Evolutionary conservation across 2,113 vertebrate genomes (phyloP), one percentile per base, ranked within the genome.

Genomic region (Alces alces): DNA sequence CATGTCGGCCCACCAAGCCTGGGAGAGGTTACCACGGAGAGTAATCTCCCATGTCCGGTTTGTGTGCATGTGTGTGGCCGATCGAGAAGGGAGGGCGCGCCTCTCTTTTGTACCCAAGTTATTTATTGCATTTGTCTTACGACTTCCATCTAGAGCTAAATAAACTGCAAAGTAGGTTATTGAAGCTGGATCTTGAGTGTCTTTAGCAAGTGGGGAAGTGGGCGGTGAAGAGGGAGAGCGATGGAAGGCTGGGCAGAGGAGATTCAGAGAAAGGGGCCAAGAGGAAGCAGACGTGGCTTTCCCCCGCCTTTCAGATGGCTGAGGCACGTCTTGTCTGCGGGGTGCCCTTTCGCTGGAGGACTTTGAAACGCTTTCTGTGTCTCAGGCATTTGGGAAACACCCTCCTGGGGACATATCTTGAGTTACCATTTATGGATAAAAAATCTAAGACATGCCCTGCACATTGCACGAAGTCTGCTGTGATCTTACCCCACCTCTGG

Each of bases 91-190:
- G 45, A 73, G 82, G 86, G 28, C 16, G 0, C 16, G 83, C 89
- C 90, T 93, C 16, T 95, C 85, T 93, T 96, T 96, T 85, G 92
- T 95, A 76, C 85, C 39, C 39, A 47, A 76, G 88, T 95, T 98
- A 97, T 95, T 97, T 95, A 95, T 93, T 97, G 85, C 90, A 55
- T 95, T 92, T 89, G 57, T 80, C 95, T 97, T 95, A 95, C 36
- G 25, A 61, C 88, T 96, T 96, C 96, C 97, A 87, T 89, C 95
- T 96, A 91, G 93, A 98, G 92, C 95, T 89, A 96, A 96, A 61
- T 28, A 92, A 87, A 57, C 61, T 70, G 82, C 78, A 94, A 96
- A 92, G 58, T 85, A 94, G 88, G 93, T 95, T 95, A 84, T 93
- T 97, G 95, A 87, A 96, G 95, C 89, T 95, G 86, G 93, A 93